phyloP scores from a whole-genome alignment of 1,140 invertebrate genomes.

The Caenorhabditis brenneri region DNA sequence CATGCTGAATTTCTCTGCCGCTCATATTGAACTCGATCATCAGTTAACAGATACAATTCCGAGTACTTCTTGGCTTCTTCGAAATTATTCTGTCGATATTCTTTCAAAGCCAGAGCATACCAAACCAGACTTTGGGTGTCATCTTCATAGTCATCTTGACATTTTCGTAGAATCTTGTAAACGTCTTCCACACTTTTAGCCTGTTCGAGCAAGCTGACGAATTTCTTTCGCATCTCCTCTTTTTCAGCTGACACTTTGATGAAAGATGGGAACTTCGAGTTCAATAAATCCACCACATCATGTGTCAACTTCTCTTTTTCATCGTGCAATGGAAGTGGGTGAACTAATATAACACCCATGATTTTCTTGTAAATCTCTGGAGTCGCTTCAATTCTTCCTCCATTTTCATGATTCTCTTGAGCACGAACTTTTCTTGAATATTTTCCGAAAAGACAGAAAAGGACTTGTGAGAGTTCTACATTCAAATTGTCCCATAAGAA shows the following conservation, averaged over 20 bases:
- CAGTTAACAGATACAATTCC: not conserved
- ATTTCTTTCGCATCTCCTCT: not conserved
- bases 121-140: not conserved
- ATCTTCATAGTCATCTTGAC: not conserved
- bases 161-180: not conserved
- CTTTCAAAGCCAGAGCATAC: not conserved
- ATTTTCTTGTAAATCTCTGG: not conserved
- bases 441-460: not conserved
- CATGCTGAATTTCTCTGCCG: not conserved
- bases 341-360: not conserved
- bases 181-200: not conserved
- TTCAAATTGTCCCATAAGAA: not conserved
- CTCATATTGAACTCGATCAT: not conserved
- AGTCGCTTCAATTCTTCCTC: not conserved
- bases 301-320: constrained; percentile 8
- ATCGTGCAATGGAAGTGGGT: constrained; percentile 3
- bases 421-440: not conserved
- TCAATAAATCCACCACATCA: not conserved
- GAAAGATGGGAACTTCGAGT: not conserved
- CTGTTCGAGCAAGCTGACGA: not conserved
- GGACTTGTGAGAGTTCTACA: not conserved
- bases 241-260: not conserved
- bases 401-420: constrained; percentile 4
- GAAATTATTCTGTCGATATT: not conserved
- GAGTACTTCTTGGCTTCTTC: not conserved